Evolutionary conservation across 1,140 invertebrate species (phyloP), one percentile per base, ranked within the genome.

Genomic region (Bradysia coprophila): DNA sequence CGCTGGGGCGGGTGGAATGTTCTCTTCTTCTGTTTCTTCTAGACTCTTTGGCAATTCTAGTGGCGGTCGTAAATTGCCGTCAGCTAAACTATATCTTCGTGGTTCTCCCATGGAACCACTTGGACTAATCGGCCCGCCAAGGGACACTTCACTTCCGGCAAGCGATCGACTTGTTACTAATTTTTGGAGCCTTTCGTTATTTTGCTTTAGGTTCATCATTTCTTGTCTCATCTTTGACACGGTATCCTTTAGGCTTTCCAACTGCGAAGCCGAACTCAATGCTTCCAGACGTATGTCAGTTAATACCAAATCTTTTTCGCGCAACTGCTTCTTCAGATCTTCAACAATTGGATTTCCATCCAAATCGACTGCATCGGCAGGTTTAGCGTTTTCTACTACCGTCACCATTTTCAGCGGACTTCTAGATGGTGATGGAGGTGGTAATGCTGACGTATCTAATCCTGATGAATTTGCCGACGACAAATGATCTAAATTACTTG

Each of bases 221-320:
- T 98, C 92, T 57, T 82, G 82, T 64, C 87, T 81, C 89, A 97
- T 93, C 64, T 91, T 92, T 52, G 82, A 90, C 53, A 97, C 87
- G 31, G 87, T 92, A 56, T 97, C 93, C 58, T 93, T 90, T 1
- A 97, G 68, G 45, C 88, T 92, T 62, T 97, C 92, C 28, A 97
- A 66, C 62, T 98, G 92, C 66, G 96, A 92, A 3, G 92, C 91
- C 1, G 90, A 94, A 48, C 88, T 92, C 10, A 98, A 63, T 2
- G 94, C 92, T 62, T 98, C 94, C 21, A 98, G 64, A 47, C 91
- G 69, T 41, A 97, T 95, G 56, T 98, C 94, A 1, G 92, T 97
- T 42, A 98, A 62, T 16, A 93, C 90, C 48, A 94, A 77, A 61
- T 97, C 93, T 62, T 97, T 96, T 54, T 97, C 91, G 36, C 91